Conservation (phyloP, 2,888 invertebrate species). For the Tipula helvola region DNA sequence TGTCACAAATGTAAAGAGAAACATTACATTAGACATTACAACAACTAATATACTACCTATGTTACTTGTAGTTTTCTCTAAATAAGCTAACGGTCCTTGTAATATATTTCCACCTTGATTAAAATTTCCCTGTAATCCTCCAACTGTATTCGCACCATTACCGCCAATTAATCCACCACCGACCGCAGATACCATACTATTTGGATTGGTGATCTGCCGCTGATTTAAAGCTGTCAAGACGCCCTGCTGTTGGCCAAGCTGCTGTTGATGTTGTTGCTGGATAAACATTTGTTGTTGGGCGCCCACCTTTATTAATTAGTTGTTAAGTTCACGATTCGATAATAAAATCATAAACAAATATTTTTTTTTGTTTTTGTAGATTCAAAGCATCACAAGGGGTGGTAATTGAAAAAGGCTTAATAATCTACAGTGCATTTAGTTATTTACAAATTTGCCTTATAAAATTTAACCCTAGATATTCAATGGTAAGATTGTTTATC, state of each 20-base stretch:
- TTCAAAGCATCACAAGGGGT: neutral
- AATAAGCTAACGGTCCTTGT: conserved; percentile 73
- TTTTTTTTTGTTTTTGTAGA: neutral
- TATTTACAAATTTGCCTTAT: neutral
- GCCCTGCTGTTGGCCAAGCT: neutral
- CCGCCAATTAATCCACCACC: conserved; percentile 7
- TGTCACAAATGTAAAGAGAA: neutral
- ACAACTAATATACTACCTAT: conserved; percentile 44
- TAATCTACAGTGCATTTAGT: neutral
- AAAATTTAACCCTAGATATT: neutral
- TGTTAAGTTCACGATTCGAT: neutral
- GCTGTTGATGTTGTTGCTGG: conserved; percentile 12
- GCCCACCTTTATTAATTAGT: conserved; percentile 14
- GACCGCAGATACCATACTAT: neutral
- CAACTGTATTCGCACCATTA: conserved; percentile 11
- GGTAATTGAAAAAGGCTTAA: neutral
- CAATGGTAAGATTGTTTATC: neutral
- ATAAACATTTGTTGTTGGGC: conserved; percentile 18
- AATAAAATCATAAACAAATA: neutral
- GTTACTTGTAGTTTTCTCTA: conserved; percentile 84
- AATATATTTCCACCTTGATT: conserved; percentile 45
- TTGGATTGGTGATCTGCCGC: conserved; percentile 6
- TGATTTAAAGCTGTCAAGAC: neutral
- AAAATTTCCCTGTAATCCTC: conserved; percentile 30
- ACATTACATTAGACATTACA: neutral